Evolutionary conservation across 1,140 invertebrate species (phyloP).

Genomic region (Brachionus paranguensis): DNA sequence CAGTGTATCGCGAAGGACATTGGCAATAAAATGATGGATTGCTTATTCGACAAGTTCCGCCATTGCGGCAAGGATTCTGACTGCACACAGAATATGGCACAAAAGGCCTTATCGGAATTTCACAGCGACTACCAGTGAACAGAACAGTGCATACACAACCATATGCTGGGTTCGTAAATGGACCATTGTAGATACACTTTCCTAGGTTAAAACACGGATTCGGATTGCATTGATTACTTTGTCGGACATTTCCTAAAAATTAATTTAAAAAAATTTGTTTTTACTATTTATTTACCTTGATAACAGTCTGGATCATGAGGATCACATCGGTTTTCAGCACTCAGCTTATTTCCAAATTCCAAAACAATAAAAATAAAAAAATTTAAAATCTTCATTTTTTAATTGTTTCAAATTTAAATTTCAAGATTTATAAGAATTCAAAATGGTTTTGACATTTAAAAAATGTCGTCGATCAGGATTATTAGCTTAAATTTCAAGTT

Average conservation of each 20-base stretch:
- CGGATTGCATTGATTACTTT: neutral
- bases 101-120: neutral
- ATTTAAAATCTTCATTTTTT: neutral
- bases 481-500: neutral
- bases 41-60: neutral
- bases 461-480: neutral
- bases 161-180: neutral
- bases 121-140: neutral
- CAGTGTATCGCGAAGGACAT: slow-evolving; percentile 65
- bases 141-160: neutral
- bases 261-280: neutral
- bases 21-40: slow-evolving; percentile 65
- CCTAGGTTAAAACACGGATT: neutral
- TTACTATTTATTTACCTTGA: neutral
- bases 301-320: neutral
- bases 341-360: neutral
- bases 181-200: neutral
- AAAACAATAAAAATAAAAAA: neutral
- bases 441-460: neutral
- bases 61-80: neutral
- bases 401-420: neutral
- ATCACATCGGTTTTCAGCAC: neutral
- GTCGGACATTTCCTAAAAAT: neutral
- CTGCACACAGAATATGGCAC: neutral
- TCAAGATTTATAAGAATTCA: neutral